Evolutionary conservation across 2,888 invertebrate species (phyloP), one percentile per base, ranked within the genome.

Genomic region (Chaitophorus viminalis): DNA sequence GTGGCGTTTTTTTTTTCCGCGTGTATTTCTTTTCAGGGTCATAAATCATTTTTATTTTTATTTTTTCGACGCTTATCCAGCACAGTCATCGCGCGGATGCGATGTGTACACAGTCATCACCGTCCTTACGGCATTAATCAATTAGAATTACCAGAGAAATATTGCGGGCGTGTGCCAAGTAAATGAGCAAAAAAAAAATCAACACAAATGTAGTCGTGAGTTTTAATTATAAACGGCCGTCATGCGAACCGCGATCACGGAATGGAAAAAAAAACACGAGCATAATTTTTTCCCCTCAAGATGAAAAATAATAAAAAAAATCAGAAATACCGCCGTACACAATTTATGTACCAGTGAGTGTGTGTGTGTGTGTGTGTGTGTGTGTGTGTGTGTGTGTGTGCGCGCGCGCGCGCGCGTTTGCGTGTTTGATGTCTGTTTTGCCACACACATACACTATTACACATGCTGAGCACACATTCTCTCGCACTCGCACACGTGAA

Each of bases 141-240:
- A 65, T 65, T 79, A 79, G 31, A 79, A 65, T 68, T 39, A 65
- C 36, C 65, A 29, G 8, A 68, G 1, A 39, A 65, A n/a, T 18
- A 1, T 21, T 5, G 25, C 21, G 5, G 25, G 21, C 60, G 68
- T 14, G 81, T 70, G 81, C 81, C 81, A 82, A 82, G 25, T 70
- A 46, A 46, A n/a, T n/a, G n/a, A n/a, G n/a, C n/a, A n/a, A n/a
- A n/a, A n/a, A n/a, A n/a, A 81, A 70, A 70, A 82, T 70, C 81
- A 82, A 82, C 68, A 82, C 21, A 70, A 33, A 82, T 46, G 46
- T n/a, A n/a, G n/a, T 70, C 39, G 65, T 68, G 29, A n/a, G 36
- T 68, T 79, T 39, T 79, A 79, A 79, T 79, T 68, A 79, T 79
- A 79, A 79, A 79, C 65, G 79, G 39, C 79, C 65, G 39, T 65